A percentile compares a stretch with the other conserved stretches of the same genome.
Conservation (phyloP, 2,797 vertebrate species). For the Lycodopsis pacificus region DNA sequence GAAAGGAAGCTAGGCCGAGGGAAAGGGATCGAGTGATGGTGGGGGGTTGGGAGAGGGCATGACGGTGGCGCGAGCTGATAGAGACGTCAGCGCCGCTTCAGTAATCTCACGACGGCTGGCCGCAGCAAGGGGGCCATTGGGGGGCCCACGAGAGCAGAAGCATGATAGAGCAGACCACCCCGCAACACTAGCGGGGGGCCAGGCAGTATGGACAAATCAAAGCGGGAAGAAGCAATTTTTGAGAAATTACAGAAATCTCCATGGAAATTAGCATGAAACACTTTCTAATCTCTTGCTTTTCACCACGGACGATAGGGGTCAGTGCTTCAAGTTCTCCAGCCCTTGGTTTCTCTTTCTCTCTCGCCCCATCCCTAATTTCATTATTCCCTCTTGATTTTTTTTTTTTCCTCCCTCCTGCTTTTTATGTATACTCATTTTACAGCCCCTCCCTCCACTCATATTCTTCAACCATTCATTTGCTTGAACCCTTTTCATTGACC, state of each 20-base stretch:
- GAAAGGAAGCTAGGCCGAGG: constrained; percentile 64
- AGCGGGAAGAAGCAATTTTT: constrained; percentile 92
- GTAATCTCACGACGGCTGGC: constrained; percentile 92
- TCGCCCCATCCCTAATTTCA: constrained; percentile 90
- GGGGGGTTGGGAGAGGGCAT: constrained; percentile 84
- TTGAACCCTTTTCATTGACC: constrained; percentile 84
- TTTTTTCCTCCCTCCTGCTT: constrained; percentile 67
- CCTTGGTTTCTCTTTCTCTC: constrained; percentile 76
- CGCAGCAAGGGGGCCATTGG: constrained; percentile 89
- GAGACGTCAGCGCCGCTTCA: constrained; percentile 95
- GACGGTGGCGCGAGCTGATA: constrained; percentile 90
- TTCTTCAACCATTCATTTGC: constrained; percentile 81
- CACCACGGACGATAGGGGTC: constrained; percentile 95
- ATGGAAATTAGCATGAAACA: constrained; percentile 99
- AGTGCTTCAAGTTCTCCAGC: constrained; percentile 90
- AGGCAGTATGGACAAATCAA: constrained; percentile 88
- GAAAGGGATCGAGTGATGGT: constrained; percentile 69
- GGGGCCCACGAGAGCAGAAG: constrained; percentile 87
- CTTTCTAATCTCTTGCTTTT: constrained; percentile 99
- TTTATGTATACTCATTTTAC: constrained; percentile 83
- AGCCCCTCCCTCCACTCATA: constrained; percentile 77
- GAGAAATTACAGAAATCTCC: constrained; percentile 99
- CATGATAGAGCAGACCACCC: constrained; percentile 95
- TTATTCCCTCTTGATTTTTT: constrained; percentile 90
- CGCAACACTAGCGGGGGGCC: constrained; percentile 85